Base-by-base conservation (phyloP, 2,113 vertebrate species). In the Syngnathus typhle region DNA sequence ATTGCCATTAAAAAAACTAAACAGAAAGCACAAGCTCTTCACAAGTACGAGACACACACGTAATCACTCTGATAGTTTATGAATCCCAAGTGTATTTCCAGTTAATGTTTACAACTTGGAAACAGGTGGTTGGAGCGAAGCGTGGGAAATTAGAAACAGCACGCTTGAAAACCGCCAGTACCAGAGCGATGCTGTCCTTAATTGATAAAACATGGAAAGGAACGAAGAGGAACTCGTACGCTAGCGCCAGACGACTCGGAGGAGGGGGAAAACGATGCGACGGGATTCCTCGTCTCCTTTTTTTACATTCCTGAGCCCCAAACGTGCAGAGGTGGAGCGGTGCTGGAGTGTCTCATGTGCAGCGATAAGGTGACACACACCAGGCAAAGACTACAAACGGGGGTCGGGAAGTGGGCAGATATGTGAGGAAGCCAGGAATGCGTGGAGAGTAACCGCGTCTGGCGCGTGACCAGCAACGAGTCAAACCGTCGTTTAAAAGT, bases 371-470 rank as follows among this genome's bases (percentile, higher is more conserved):
- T 74, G 68, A 76, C 51, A 55, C 60, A 76, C 60, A 76, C 15
- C 58, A 60, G 21, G 59, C 46, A 59, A 41, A 69, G 21, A 63
- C 23, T 58, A n/a, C 55, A 60, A 47, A 47, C 0, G 0, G 70
- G 74, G 56, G 60, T 67, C 73, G 73, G 44, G 73, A 61, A 75
- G 67, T 16, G 65, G 76, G 65, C 71, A 72, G 68, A 65, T 66
- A 75, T 64, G 27, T 44, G 69, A 77, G 55, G 27, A 80, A 72
- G 54, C 67, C 64, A 74, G 73, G 78, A 74, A 77, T 80, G 81
- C 77, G 79, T 76, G 58, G 59, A 75, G 61, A 72, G 74, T 70
- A 82, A 82, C 60, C 61, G 68, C 67, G 49, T 84, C 76, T 69
- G 74, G 67, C 65, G 67, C 65, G 68, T 19, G 37, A 58, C 15